Evolutionary conservation across 1,140 invertebrate genomes (phyloP), one percentile per base, ranked within the genome.

Genomic region (Magallana angulata): DNA sequence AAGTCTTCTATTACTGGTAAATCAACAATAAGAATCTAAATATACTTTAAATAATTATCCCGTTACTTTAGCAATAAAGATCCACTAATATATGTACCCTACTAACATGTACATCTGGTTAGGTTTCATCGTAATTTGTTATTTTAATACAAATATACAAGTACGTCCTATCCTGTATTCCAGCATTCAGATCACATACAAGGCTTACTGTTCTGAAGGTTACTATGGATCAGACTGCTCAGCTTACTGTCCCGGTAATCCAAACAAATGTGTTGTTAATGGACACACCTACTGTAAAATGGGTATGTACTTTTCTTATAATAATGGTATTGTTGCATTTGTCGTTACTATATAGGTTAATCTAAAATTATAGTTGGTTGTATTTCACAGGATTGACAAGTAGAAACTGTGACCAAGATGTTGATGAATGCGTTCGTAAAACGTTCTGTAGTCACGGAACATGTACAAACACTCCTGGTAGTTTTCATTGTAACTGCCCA

Each of bases 181-280:
- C 57, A 82, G 81, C 11, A 18, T 82, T 4, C 56, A 58, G 48
- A 9, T 84, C 14, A 62, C 82, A 9, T 84, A 84, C 58, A 84
- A 84, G 24, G 82, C 82, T 1, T 84, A 84, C 82, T 84, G 82
- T 62, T 60, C 82, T 16, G 82, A 84, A 58, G 82, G 82, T n/a
- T 84, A 84, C 82, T 84, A 84, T 48, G 82, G 82, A 59, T 36
- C 82, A 84, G 59, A 62, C 18, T 84, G 82, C n/a, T 62, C 82
- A 14, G 12, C 0, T 62, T 18, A 62, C 30, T 84, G 82, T 62
- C 82, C 82, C 16, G 82, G 82, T 58, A 84, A 84, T 84, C 82
- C 82, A 60, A 60, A 7, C 2, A 84, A 84, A 56, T 84, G 82
- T 64, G 82, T 84, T 4, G 30, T 48, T 1, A 59, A 62, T 56